Percentiles rank a stretch among this genome's conserved stretches.
Evolutionary conservation across 2,113 vertebrate genomes (phyloP).

Genomic region (Hippocampus guttulatus): DNA sequence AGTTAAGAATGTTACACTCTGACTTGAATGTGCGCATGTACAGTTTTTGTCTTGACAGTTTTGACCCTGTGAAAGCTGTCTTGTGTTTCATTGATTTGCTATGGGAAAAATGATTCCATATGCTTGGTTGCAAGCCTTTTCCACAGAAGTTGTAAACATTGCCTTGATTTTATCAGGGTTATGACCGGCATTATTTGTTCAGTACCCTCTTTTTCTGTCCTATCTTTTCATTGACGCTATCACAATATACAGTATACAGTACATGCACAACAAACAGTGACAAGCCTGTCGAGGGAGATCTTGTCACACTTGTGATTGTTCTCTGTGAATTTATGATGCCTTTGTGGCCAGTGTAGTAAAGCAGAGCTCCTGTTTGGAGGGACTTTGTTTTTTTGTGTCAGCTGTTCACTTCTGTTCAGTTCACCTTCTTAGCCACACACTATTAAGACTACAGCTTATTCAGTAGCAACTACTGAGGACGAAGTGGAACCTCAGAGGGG

Average conservation of each 20-base stretch:
- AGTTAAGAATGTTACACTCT: background rate
- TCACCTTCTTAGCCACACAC: background rate
- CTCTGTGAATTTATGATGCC: slow-evolving; percentile 1
- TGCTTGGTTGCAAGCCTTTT: background rate
- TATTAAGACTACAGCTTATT: background rate
- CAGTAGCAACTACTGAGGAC: too few relatives aligned
- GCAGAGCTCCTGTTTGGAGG: background rate
- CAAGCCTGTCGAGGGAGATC: background rate
- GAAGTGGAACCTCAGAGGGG: too few relatives aligned
- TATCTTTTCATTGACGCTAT: background rate
- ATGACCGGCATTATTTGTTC: background rate
- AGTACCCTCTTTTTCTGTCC: background rate
- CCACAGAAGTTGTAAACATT: background rate
- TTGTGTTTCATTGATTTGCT: background rate
- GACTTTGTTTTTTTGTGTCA: background rate
- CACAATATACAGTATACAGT: background rate
- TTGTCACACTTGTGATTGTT: slow-evolving; percentile 3
- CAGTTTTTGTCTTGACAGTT: background rate
- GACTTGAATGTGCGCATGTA: background rate
- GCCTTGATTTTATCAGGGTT: background rate
- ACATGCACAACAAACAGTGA: background rate
- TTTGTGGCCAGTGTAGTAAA: background rate
- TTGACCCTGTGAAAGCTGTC: background rate
- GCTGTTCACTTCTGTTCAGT: background rate
- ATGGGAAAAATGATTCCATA: background rate